Evolutionary conservation across 2,797 vertebrate genomes (phyloP).

Genomic region (Clarias laeviceps): DNA sequence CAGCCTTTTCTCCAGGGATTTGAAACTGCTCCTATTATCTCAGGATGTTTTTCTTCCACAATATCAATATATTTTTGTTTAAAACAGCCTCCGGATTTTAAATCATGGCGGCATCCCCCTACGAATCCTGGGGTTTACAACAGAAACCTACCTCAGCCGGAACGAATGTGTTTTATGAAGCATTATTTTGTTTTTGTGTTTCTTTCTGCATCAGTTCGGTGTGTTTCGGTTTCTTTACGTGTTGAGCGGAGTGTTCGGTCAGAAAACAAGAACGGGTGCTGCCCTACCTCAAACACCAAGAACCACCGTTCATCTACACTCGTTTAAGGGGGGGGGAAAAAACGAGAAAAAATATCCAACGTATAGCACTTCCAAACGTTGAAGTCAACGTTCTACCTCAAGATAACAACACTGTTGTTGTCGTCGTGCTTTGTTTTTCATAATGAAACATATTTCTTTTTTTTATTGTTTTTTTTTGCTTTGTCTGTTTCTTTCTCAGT

Average conservation of each 20-base stretch:
- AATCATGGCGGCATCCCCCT: constrained; percentile 57
- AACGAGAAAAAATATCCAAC: constrained; percentile 70
- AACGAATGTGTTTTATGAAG: constrained; percentile 96
- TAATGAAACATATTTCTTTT: constrained; percentile 65
- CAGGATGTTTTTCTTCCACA: constrained; percentile 84
- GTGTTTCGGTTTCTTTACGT: constrained; percentile 74
- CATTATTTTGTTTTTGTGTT: constrained; percentile 55
- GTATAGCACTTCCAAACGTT: constrained; percentile 94
- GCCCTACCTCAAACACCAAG: constrained; percentile 82
- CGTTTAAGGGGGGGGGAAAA: constrained; percentile 57
- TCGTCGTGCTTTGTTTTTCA: constrained; percentile 67
- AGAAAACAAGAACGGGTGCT: constrained; percentile 72
- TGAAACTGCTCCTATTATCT: constrained; percentile 77
- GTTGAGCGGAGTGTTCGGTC: constrained; percentile 76
- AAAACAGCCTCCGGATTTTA: constrained; percentile 68
- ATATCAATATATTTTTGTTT: constrained; percentile 68
- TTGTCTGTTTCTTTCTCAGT: constrained; percentile 57
- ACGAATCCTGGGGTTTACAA: constrained; percentile 77
- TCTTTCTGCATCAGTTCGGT: constrained; percentile 74
- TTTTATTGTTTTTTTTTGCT: constrained; percentile 50
- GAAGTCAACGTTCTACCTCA: constrained; percentile 97
- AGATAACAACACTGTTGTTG: constrained; percentile 76
- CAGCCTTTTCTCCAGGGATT: constrained; percentile 77
- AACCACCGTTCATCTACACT: constrained; percentile 67
- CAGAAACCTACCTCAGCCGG: constrained; percentile 98